Evolutionary conservation across 2,113 vertebrate species (phyloP).

Genomic region (Coptodon bakossiorum): DNA sequence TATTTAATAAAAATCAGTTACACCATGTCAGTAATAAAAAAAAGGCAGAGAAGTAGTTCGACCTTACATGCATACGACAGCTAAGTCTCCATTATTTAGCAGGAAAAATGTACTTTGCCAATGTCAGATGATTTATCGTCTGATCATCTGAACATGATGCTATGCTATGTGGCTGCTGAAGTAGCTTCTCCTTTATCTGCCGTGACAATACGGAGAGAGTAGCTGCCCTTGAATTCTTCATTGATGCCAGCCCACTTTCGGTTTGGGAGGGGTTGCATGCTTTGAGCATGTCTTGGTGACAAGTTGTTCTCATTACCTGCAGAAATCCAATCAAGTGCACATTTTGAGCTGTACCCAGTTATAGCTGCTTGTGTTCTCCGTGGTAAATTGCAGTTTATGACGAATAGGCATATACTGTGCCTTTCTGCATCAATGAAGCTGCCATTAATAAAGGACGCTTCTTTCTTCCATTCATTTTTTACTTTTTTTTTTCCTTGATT

Average conservation of each 20-base stretch:
- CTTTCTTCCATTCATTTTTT: neutral
- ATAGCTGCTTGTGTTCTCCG: neutral
- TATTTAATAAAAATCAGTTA: neutral
- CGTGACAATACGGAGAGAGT: neutral
- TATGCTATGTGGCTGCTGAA: neutral
- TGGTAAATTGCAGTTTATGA: neutral
- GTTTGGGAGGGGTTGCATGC: neutral
- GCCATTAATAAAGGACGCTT: conserved; percentile 14
- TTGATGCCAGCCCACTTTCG: neutral
- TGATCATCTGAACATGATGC: neutral
- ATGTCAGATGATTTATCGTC: neutral
- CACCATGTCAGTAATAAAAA: neutral
- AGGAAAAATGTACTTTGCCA: neutral
- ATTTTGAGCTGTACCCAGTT: neutral
- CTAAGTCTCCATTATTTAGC: neutral
- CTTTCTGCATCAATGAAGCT: neutral
- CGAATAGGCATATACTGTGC: neutral
- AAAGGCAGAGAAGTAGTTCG: neutral
- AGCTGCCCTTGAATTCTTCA: neutral
- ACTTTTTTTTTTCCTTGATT: neutral
- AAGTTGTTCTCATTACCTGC: conserved; percentile 31
- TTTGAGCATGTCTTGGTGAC: neutral
- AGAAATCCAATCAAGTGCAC: conserved; percentile 23
- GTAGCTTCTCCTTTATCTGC: neutral
- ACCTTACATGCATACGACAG: neutral